Conservation (phyloP, 2,113 vertebrate species). For the Takifugu bimaculatus region DNA sequence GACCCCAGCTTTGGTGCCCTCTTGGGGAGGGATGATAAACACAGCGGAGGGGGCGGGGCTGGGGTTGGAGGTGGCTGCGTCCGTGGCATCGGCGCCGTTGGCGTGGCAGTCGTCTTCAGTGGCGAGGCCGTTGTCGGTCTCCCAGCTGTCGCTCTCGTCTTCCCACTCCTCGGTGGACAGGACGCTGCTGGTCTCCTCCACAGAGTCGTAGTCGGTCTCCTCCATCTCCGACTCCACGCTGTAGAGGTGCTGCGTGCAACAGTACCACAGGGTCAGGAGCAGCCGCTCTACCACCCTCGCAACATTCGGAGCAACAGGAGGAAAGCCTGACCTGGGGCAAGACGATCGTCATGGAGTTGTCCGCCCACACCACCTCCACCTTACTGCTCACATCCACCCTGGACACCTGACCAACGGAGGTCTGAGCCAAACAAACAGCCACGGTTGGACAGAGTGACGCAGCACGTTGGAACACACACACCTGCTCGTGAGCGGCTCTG, state of each 20-base stretch:
- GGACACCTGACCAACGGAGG: conserved; percentile 91
- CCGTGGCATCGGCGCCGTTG: conserved; percentile 65
- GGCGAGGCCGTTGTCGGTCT: conserved; percentile 92
- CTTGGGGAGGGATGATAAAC: conserved; percentile 72
- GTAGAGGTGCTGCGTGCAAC: conserved; percentile 85
- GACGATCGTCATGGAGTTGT: conserved; percentile 92
- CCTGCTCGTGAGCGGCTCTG: too few relatives aligned
- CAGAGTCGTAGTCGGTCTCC: conserved; percentile 94
- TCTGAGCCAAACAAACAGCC: conserved; percentile 66
- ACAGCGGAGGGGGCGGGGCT: conserved; percentile 40
- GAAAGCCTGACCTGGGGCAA: conserved; percentile 85
- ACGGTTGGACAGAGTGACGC: too few relatives aligned
- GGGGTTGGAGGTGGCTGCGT: conserved; percentile 49
- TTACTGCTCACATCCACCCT: conserved; percentile 96
- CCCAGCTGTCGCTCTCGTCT: conserved; percentile 99
- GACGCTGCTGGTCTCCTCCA: conserved; percentile 92
- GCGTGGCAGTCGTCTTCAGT: conserved; percentile 86
- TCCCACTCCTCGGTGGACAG: conserved; percentile 97
- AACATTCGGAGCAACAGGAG: too few relatives aligned
- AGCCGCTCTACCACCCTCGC: not conserved
- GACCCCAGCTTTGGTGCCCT: conserved; percentile 69
- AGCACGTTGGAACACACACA: too few relatives aligned
- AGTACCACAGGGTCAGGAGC: not conserved
- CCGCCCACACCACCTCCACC: conserved; percentile 97
- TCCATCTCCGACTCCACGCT: conserved; percentile 98